Evolutionary conservation across 2,113 vertebrate genomes (phyloP).

Genomic region (Theristicus caerulescens): DNA sequence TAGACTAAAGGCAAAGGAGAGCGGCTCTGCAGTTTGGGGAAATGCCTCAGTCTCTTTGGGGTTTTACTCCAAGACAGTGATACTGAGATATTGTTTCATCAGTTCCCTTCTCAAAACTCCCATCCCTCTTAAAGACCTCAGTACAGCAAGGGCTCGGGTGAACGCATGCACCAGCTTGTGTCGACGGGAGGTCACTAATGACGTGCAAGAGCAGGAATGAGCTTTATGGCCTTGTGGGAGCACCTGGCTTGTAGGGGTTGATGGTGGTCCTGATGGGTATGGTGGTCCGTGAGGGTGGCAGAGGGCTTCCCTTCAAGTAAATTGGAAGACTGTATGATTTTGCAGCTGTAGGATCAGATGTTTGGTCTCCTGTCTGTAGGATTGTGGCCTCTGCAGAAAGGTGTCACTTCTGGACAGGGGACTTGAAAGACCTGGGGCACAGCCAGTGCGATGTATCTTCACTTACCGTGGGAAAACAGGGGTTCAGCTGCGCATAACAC

Average conservation of each 20-base stretch:
- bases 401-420: neutral
- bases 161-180: rapidly evolving
- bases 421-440: neutral
- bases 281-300: neutral
- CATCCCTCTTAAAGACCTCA: neutral
- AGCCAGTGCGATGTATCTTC: neutral
- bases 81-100: neutral
- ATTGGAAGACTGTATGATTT: neutral
- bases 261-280: neutral
- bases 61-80: neutral
- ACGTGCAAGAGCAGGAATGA: neutral
- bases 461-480: neutral
- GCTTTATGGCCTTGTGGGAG: neutral
- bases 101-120: neutral
- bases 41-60: neutral
- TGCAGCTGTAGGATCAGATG: neutral
- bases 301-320: neutral
- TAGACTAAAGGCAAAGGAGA: neutral
- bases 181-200: rapidly evolving
- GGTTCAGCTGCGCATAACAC: neutral
- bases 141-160: neutral
- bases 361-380: neutral
- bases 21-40: neutral
- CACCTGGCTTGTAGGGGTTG: neutral
- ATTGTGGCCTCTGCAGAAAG: neutral